Evolutionary conservation across 2,797 vertebrate species (phyloP), one percentile per base, ranked within the genome.

Genomic region (Florisuga fusca): DNA sequence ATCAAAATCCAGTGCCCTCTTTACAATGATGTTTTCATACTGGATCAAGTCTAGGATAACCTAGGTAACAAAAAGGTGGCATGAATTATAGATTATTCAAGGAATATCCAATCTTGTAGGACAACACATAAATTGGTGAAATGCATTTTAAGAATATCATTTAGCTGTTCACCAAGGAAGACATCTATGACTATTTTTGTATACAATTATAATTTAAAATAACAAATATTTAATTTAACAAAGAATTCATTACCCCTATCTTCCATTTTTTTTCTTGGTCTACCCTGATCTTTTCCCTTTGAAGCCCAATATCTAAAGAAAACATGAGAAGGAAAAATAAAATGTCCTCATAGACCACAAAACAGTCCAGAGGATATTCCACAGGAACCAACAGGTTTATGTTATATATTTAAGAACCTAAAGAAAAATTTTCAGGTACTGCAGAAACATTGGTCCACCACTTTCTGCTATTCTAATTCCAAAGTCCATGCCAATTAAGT

Each of bases 31-130:
- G 90, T 98, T 98, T 66, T 98, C 98, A 53, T 97, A 99, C 15
- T 97, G 98, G 85, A 98, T 95, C 96, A 99, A 94, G 97, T 99
- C 99, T 95, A 99, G 91, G 45, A 98, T 99, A 92, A 99, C 99
- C 99, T 99, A 95, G 33, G 73, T 2, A 53, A 89, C 1, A 23
- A 76, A 76, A 80, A 80, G 36, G 23, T 11, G n/a, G 33, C 51
- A 91, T 2, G 17, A 54, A 22, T 66, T 51, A 83, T 0, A 36
- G 15, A 68, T 10, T 36, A 50, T 23, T 53, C 61, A 73, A 62
- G 72, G 48, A 88, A 90, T 8, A 84, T 1, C 82, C 79, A 77
- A 34, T 78, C 68, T 34, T 50, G 82, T 18, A 90, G 69, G 73
- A 59, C 76, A 91, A 78, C 82, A 43, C 36, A 74, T 13, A 46